These are phyloP conservation scores for Phengaris arion DNA, from an alignment of 2,888 invertebrate genomes.

Conservation along the genomic window DNA sequence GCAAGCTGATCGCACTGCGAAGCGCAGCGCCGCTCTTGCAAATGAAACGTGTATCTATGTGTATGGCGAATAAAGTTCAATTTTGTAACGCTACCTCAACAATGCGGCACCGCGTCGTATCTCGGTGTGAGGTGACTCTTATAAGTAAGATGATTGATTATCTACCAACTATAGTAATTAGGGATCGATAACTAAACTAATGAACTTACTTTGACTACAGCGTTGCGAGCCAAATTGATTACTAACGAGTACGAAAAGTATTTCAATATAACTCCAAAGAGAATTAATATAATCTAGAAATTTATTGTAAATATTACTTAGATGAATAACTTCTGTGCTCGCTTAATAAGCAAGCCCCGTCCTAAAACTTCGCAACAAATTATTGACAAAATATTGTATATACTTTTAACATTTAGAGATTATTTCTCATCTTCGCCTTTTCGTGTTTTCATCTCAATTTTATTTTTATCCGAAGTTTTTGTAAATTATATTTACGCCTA, in stretches of 20 bases:
- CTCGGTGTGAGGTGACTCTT: too few relatives aligned
- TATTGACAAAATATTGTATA: slow-evolving; percentile 4
- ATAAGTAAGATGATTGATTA: too few relatives aligned
- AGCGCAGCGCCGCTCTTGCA: too few relatives aligned
- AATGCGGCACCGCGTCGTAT: too few relatives aligned
- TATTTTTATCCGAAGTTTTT: slow-evolving; percentile 5
- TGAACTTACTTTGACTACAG: background rate
- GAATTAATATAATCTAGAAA: slow-evolving; percentile 14
- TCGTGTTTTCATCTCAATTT: slow-evolving; percentile 9
- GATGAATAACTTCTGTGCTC: slow-evolving; percentile 18
- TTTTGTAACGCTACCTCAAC: too few relatives aligned
- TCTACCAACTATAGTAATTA: too few relatives aligned
- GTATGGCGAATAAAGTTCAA: too few relatives aligned
- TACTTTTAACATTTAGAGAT: background rate
- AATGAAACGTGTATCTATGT: too few relatives aligned
- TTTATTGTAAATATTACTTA: slow-evolving; percentile 10
- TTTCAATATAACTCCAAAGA: slow-evolving; percentile 8
- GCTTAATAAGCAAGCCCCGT: background rate
- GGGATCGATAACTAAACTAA: background rate
- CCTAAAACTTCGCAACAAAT: slow-evolving; percentile 4
- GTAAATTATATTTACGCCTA: background rate
- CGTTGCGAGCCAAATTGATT: background rate
- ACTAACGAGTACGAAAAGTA: background rate
- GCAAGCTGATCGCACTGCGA: too few relatives aligned
- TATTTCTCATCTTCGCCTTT: background rate